Percentiles rank a stretch among this genome's conserved stretches.
Evolutionary conservation across 2,797 vertebrate species (phyloP).

Genomic region (Sebastes nivosus): DNA sequence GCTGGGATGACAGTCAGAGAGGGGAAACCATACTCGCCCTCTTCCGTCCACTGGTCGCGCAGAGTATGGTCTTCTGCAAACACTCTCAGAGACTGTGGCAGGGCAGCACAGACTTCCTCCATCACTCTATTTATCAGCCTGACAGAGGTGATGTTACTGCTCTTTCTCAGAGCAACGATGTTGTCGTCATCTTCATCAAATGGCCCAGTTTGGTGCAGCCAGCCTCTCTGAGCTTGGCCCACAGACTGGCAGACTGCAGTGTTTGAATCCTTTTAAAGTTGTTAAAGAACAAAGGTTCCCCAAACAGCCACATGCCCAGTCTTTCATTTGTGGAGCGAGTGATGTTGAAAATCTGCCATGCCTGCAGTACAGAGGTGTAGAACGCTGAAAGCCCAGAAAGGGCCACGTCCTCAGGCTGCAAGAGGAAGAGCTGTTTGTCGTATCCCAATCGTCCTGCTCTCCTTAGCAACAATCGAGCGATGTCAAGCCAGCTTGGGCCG

Average conservation of each 20-base stretch:
- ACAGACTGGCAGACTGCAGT: neutral
- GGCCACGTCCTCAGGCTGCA: neutral
- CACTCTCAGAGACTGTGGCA: neutral
- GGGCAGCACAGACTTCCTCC: neutral
- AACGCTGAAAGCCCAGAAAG: neutral
- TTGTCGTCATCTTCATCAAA: neutral
- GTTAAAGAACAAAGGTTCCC: neutral
- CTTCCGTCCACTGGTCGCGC: neutral
- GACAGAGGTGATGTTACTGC: neutral
- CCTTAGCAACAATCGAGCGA: neutral
- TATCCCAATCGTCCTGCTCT: neutral
- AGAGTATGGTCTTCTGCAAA: neutral
- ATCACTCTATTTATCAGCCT: neutral
- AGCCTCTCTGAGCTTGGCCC: neutral
- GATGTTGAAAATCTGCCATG: neutral
- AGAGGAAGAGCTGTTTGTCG: neutral
- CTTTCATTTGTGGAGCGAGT: too few species aligned
- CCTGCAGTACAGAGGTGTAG: neutral
- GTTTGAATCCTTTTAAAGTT: neutral
- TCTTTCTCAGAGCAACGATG: neutral
- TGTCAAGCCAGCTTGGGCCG: neutral
- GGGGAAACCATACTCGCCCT: neutral
- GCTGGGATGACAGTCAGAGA: neutral
- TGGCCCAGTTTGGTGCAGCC: neutral
- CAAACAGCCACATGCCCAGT: constrained; percentile 4